Evolutionary conservation across 2,797 vertebrate genomes (phyloP).

Genomic region (Pangasius krempfi): DNA sequence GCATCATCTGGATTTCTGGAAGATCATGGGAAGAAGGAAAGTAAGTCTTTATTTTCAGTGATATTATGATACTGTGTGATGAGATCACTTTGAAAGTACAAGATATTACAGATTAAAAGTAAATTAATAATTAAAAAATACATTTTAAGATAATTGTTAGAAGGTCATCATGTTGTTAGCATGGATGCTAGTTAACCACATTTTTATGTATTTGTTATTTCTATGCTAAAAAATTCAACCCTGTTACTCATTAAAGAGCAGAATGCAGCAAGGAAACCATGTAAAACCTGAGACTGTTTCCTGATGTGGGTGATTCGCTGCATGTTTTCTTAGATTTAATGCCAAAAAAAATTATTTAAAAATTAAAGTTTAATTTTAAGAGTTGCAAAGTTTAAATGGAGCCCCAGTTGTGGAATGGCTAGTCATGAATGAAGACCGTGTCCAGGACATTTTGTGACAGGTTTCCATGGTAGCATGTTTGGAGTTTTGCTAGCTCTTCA

Average conservation of each 20-base stretch:
- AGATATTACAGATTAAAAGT: neutral
- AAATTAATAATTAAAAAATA: neutral
- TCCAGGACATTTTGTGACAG: slow-evolving; percentile 27
- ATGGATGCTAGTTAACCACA: neutral
- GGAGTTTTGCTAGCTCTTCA: slow-evolving; percentile 58
- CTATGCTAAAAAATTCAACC: neutral
- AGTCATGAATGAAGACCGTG: neutral
- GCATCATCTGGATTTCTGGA: neutral
- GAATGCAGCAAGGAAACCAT: neutral
- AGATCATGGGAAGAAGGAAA: neutral
- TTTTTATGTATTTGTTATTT: neutral
- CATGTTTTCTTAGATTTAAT: neutral
- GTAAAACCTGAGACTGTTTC: neutral
- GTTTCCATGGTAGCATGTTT: slow-evolving; percentile 65
- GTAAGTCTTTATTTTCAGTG: neutral
- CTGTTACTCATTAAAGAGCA: neutral
- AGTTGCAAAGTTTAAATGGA: neutral
- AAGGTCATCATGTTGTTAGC: neutral
- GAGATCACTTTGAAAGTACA: neutral
- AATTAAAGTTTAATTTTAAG: neutral
- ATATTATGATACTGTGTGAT: neutral
- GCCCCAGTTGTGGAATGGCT: neutral
- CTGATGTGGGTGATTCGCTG: neutral
- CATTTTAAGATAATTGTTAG: neutral
- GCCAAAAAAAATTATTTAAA: neutral